These are phyloP conservation scores for Aethina tumida DNA, from an alignment of 1,140 invertebrate species.

Conservation along the genomic window DNA sequence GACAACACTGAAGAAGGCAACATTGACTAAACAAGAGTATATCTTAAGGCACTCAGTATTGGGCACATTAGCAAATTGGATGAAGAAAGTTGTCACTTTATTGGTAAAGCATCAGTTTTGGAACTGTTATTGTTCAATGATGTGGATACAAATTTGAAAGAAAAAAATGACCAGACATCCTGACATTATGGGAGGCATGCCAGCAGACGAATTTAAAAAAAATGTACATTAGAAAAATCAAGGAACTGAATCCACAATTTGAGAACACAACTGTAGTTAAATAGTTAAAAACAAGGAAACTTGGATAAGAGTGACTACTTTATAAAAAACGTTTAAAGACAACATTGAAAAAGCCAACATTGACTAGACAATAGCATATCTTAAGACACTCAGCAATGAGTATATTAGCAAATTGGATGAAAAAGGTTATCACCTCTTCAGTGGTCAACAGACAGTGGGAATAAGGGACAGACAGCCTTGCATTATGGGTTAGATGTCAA, in stretches of 20 bases:
- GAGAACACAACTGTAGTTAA: slow-evolving; percentile 2
- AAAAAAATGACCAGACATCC: slow-evolving; percentile 84
- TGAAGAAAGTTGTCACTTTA: too few relatives aligned
- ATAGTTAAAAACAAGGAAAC: slow-evolving; percentile 20
- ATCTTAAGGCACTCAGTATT: slow-evolving; percentile 22
- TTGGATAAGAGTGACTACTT: slow-evolving; percentile 67
- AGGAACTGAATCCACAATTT: slow-evolving; percentile 54
- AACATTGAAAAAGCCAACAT: slow-evolving; percentile 81
- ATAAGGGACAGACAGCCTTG: too few relatives aligned
- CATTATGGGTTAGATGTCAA: too few relatives aligned
- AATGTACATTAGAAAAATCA: slow-evolving; percentile 63
- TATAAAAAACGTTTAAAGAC: slow-evolving; percentile 68
- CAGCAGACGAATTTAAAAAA: slow-evolving; percentile 57
- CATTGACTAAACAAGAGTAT: slow-evolving; percentile 33
- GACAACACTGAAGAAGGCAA: slow-evolving; percentile 51
- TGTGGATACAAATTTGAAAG: slow-evolving; percentile 72
- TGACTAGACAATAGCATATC: too few relatives aligned
- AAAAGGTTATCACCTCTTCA: too few relatives aligned
- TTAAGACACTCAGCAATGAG: too few relatives aligned
- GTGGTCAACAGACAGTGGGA: too few relatives aligned
- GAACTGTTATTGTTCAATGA: too few relatives aligned
- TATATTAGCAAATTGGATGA: too few relatives aligned
- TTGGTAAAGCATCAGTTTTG: too few relatives aligned
- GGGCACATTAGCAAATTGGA: slow-evolving; percentile 43
- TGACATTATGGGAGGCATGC: slow-evolving; percentile 66